phyloP scores from a whole-genome alignment of 2,888 invertebrate species.

The Diplazon laetatorius region DNA sequence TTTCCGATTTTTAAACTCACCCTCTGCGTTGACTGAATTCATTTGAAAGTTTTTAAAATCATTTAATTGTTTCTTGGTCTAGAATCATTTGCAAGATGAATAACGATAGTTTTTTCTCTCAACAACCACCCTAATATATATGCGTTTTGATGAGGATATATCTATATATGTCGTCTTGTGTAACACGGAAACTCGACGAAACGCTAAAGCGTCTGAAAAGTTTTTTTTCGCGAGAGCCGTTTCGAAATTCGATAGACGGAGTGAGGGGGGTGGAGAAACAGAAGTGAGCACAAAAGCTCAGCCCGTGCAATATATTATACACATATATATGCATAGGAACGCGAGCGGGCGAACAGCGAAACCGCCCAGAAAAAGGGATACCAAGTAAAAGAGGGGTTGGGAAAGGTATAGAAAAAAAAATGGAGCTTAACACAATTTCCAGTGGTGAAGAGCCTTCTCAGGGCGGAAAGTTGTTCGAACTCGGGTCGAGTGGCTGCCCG shows the following conservation, averaged over 20 bases:
- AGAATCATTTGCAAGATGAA: no score
- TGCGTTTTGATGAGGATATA: conserved; percentile 64
- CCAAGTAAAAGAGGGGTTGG: conserved; percentile 15
- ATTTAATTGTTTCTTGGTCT: no score
- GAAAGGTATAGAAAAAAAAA: conserved; percentile 7
- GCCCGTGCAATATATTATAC: neutral
- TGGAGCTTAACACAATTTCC: conserved; percentile 37
- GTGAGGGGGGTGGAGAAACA: conserved; percentile 12
- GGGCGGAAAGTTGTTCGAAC: conserved; percentile 32
- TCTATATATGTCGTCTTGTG: conserved; percentile 63
- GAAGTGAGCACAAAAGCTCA: neutral
- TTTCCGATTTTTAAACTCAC: no score
- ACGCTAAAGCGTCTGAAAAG: conserved; percentile 73
- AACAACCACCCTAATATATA: no score
- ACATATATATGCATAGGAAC: conserved; percentile 3
- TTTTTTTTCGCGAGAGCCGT: conserved; percentile 71
- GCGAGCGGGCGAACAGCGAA: conserved; percentile 35
- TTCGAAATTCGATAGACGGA: conserved; percentile 71
- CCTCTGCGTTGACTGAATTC: no score
- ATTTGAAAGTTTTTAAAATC: no score
- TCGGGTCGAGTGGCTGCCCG: conserved; percentile 19
- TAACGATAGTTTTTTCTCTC: no score
- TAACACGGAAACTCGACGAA: conserved; percentile 72
- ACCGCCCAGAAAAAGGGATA: conserved; percentile 38
- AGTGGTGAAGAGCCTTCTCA: conserved; percentile 15